Conservation (phyloP, 2,797 vertebrate species). For the Anguilla anguilla region DNA sequence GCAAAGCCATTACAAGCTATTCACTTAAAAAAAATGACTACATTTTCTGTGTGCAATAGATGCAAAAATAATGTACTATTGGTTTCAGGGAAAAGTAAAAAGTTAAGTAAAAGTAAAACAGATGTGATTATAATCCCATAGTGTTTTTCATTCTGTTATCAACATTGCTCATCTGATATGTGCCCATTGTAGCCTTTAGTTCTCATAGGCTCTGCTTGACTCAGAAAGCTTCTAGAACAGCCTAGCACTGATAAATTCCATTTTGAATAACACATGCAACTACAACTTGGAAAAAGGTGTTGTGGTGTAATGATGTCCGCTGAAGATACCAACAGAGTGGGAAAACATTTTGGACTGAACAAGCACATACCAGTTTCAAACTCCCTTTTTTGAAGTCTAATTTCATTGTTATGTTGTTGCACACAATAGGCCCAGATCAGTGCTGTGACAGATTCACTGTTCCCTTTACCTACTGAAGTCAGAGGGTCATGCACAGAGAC, state of each 20-base stretch:
- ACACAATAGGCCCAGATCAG: background rate
- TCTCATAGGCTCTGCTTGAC: background rate
- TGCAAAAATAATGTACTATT: background rate
- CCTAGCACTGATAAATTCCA: background rate
- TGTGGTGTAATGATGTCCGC: background rate
- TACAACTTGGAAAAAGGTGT: background rate
- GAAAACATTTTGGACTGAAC: background rate
- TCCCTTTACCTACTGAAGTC: background rate
- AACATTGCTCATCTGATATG: background rate
- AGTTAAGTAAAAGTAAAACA: background rate
- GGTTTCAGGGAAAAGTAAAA: background rate
- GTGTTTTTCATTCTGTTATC: background rate
- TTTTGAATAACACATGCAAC: background rate
- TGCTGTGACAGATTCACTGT: background rate
- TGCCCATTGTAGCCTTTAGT: background rate
- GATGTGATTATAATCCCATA: background rate
- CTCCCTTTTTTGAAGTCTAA: background rate
- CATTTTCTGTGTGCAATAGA: background rate
- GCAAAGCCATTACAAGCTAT: background rate
- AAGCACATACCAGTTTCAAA: background rate
- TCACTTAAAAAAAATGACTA: background rate
- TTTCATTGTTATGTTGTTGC: background rate
- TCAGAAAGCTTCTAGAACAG: background rate
- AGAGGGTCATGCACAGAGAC: background rate
- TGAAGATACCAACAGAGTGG: background rate